Percentiles rank a stretch among this genome's conserved stretches.
These are phyloP conservation scores for Crocodylus rhombifer DNA, from an alignment of 2,797 vertebrate genomes.

Conservation along the genomic window DNA sequence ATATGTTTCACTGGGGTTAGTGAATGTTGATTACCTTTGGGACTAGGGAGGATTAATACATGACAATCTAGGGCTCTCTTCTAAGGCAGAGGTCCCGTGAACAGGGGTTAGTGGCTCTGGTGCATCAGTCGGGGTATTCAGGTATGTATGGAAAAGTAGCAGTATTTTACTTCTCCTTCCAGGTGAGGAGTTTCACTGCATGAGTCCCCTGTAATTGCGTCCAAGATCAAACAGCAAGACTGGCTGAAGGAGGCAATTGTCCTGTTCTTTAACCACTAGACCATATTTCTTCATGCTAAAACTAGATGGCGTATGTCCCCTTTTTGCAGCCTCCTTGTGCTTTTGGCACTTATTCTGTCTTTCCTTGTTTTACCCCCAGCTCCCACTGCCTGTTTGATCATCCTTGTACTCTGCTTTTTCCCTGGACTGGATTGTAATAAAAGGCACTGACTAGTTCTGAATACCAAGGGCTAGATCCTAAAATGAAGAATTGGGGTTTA, in stretches of 20 bases:
- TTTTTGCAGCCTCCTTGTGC: not conserved
- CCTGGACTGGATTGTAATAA: not conserved
- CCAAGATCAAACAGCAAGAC: not conserved
- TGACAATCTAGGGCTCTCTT: not conserved
- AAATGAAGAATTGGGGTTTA: not conserved
- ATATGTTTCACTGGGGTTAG: fast-evolving
- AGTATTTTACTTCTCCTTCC: not conserved
- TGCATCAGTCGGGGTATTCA: not conserved
- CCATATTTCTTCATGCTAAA: not conserved
- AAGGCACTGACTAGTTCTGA: not conserved
- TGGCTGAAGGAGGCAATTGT: not conserved
- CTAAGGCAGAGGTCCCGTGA: not conserved
- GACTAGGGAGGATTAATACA: not conserved
- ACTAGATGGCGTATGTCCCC: fast-evolving
- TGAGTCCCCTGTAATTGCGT: not conserved
- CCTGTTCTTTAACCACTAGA: fast-evolving
- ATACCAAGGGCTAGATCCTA: not conserved
- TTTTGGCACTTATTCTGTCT: constrained; percentile 16
- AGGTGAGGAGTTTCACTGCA: not conserved
- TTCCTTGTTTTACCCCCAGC: constrained; percentile 9
- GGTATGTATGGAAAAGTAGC: too few relatives aligned
- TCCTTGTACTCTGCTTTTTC: constrained; percentile 40
- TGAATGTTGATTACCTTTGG: fast-evolving
- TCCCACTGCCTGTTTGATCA: constrained; percentile 13
- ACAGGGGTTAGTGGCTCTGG: fast-evolving